Conservation (phyloP, 1,140 invertebrate species). For the Phocides pigmalion region DNA sequence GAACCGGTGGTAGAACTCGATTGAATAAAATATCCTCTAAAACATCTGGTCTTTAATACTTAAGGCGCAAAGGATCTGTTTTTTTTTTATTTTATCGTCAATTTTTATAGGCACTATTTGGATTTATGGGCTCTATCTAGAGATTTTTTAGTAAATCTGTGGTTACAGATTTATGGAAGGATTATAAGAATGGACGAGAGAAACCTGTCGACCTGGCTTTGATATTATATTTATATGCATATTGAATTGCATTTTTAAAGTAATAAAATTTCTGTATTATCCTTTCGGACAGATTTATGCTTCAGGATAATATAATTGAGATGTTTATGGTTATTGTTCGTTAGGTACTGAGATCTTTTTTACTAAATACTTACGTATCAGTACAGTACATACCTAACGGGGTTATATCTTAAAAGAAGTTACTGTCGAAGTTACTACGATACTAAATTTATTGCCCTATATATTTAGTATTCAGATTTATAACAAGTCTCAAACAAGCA, state of each 20-base stretch:
- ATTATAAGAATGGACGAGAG: constrained; percentile 16
- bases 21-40: no score
- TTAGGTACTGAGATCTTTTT: not conserved
- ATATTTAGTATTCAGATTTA: no score
- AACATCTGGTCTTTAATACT: no score
- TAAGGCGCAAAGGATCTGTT: not conserved
- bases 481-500: no score
- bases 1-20: not conserved
- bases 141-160: not conserved
- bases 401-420: no score
- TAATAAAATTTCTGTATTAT: constrained; percentile 15
- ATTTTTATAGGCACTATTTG: no score
- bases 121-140: not conserved
- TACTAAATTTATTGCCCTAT: no score
- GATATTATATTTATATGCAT: constrained; percentile 17
- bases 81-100: not conserved
- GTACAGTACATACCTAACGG: no score
- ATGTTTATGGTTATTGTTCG: constrained; percentile 23
- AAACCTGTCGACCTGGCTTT: not conserved
- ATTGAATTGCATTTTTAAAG: constrained; percentile 13
- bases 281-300: constrained; percentile 19
- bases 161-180: constrained; percentile 16
- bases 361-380: not conserved
- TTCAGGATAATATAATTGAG: constrained; percentile 13
- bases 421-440: no score